Evolutionary conservation across 1,140 invertebrate species (phyloP), one percentile per base, ranked within the genome.

Genomic region (Nephila pilipes): DNA sequence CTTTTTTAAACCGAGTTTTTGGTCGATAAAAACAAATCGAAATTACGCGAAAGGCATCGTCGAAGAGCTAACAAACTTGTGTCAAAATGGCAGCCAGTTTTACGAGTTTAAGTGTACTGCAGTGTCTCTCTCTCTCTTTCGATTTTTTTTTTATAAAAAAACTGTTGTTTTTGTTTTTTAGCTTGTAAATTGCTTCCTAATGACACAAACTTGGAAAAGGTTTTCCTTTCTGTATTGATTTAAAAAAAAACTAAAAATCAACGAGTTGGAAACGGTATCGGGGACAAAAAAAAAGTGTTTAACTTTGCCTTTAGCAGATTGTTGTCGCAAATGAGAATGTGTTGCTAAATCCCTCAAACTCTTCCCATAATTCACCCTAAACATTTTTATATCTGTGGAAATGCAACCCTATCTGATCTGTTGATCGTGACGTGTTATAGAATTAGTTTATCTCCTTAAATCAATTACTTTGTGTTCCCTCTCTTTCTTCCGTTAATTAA

Each of bases 121-220:
- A 36, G 29, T 32, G 2, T 65, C 18, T 46, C 22, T 87, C 58
- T 58, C n/a, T 63, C 14, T 65, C 12, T 25, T 8, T 25, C 63
- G 12, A 3, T 2, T 10, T 46, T 10, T 46, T 6, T 63, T 63
- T 63, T 25, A 10, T 10, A n/a, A 1, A 0, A 46, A 46, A 65
- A 6, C 18, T 87, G 16, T 87, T 63, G 38, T 65, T 58, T 87
- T 87, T 46, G 8, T 87, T 87, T 36, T 22, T 25, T 22, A 16
- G 32, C 29, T 54, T 65, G 29, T 88, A 88, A 88, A 88, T 88
- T 88, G 63, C 63, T 88, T 58, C 55, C 58, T 88, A 88, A 88
- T 88, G 85, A 88, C 85, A 88, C 36, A 25, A 69, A 69, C 58
- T 88, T 88, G 60, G 80, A 46, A 69, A 69, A 46, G 32, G 85